Evolutionary conservation across 2,797 vertebrate species (phyloP).

Genomic region (Thamnophis elegans): DNA sequence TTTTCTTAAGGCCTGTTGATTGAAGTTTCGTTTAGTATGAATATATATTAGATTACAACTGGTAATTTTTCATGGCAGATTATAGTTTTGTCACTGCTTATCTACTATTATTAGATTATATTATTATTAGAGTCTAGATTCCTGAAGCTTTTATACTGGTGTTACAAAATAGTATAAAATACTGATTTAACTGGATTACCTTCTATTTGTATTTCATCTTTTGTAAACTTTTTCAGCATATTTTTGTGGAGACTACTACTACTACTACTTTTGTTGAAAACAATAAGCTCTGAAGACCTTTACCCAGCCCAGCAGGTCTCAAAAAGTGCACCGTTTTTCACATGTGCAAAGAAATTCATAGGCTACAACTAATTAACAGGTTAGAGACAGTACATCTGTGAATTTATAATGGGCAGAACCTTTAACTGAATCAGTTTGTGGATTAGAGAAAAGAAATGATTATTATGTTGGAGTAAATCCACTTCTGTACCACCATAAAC

Average conservation of each 20-base stretch:
- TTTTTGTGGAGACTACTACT: too few species aligned
- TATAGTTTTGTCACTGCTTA: not conserved
- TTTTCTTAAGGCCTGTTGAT: not conserved
- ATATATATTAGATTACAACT: not conserved
- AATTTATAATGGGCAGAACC: not conserved
- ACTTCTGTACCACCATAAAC: slow-evolving; percentile 3
- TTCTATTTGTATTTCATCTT: not conserved
- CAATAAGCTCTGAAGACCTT: not conserved
- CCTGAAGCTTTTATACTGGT: not conserved
- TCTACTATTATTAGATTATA: not conserved
- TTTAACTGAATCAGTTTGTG: not conserved
- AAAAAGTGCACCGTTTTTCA: not conserved
- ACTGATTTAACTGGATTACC: not conserved
- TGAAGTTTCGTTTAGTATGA: not conserved
- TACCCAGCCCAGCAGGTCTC: not conserved
- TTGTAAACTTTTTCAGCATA: not conserved
- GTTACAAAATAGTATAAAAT: not conserved
- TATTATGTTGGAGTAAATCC: not conserved
- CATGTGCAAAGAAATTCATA: not conserved
- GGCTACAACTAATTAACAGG: not conserved
- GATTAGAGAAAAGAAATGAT: not conserved
- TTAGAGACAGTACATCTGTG: not conserved
- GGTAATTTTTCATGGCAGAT: not conserved
- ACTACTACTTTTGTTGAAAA: not conserved
- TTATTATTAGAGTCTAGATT: not conserved